Evolutionary conservation across 2,888 invertebrate species (phyloP), one percentile per base, ranked within the genome.

Genomic region (Folsomia candida): DNA sequence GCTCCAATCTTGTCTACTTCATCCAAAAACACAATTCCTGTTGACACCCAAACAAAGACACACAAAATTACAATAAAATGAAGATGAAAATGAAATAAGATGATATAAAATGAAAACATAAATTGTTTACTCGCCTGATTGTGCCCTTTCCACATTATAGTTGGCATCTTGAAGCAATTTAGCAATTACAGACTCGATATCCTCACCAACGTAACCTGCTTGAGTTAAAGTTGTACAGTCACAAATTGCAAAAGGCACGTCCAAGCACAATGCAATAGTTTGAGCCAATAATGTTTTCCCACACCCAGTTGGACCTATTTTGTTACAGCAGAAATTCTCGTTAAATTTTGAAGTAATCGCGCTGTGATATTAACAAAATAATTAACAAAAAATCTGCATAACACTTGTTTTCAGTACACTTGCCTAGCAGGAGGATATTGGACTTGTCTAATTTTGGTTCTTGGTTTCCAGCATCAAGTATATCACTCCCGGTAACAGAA

Each of bases 1-100:
- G 97, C 96, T 29, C 97, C 97, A 78, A 99, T 98, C 86, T 99
- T 99, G 84, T 99, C 99, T 29, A 99, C 97, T 84, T 99, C 98
- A 83, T 99, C 99, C 77, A 99, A 86, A 83, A 99, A 99, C 62
- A 99, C 97, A 79, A 99, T 99, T 63, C 98, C 96, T 83, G 71
- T 4, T 9, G 4, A 47, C 27, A 58, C n/a, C 26, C 64, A 28
- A 4, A 51, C 20, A 51, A 24, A 51, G 11, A 51, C 60, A 62
- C 14, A 58, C 28, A 25, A 24, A 51, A 18, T 47, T 62, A 58
- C 51, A 18, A 66, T 75, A 86, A n/a, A n/a, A n/a, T n/a, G n/a
- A n/a, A n/a, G n/a, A n/a, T n/a, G n/a, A n/a, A 62, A 18, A 58
- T 25, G 20, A 24, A 51, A 18, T 47, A 65, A 58, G 37, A 18